A percentile compares a stretch with the other conserved stretches of the same genome.
These are phyloP conservation scores for Linhomoeus sp. DNA, from an alignment of 2,888 invertebrate genomes.

Conservation along the genomic window DNA sequence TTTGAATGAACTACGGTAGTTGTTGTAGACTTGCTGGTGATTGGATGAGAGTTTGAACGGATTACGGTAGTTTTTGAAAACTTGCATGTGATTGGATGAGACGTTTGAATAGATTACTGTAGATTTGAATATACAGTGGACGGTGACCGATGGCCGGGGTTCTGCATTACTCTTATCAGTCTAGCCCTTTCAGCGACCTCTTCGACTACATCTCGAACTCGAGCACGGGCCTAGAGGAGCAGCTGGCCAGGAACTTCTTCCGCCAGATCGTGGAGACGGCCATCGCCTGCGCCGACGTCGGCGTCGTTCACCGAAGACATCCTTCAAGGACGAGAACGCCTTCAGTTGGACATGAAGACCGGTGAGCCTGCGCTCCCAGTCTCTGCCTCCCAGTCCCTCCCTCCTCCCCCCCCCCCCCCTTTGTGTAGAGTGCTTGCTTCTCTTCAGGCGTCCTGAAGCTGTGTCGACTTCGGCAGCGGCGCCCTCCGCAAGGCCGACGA, in stretches of 20 bases:
- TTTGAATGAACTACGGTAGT: too few relatives aligned
- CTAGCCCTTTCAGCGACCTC: constrained; percentile 34
- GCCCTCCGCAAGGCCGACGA: constrained; percentile 34
- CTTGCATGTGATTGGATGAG: too few relatives aligned
- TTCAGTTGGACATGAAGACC: constrained; percentile 38
- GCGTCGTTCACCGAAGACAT: constrained; percentile 40
- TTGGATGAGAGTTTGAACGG: too few relatives aligned
- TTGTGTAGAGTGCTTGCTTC: too few relatives aligned
- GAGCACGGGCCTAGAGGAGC: constrained; percentile 34
- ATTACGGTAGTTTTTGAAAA: too few relatives aligned
- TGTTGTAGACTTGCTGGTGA: too few relatives aligned
- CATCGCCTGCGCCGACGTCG: constrained; percentile 34
- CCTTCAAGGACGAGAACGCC: constrained; percentile 41
- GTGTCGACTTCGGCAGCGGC: constrained; percentile 44
- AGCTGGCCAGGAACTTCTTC: constrained; percentile 37
- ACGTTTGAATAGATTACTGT: too few relatives aligned
- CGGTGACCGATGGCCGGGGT: too few relatives aligned
- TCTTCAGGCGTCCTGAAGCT: constrained; percentile 31
- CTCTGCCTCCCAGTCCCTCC: too few relatives aligned
- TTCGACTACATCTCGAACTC: constrained; percentile 43
- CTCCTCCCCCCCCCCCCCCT: too few relatives aligned
- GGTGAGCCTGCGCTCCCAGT: constrained; percentile 12
- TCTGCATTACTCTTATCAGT: too few relatives aligned
- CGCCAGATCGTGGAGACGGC: constrained; percentile 38
- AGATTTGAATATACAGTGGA: too few relatives aligned